Conservation (phyloP, 2,888 invertebrate genomes). For the Bruchidius siliquastri region DNA sequence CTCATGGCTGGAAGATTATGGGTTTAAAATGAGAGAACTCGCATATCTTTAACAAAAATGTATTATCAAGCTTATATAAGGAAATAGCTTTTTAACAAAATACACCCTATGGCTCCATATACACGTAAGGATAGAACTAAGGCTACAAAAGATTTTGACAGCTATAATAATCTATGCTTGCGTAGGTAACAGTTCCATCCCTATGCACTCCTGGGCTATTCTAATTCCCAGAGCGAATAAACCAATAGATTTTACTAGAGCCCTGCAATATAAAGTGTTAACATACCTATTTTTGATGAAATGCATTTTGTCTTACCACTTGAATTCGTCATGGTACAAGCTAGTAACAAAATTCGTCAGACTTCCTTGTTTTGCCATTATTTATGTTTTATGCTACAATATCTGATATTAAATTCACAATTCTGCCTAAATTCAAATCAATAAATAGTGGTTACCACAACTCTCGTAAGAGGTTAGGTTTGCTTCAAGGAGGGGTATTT, state of each 20-base stretch:
- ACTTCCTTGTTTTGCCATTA: slow-evolving; percentile 58
- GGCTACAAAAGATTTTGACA: neutral
- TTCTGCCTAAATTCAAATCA: no score
- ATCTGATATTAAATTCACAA: neutral
- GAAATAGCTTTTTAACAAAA: neutral
- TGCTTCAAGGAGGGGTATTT: no score
- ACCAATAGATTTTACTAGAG: slow-evolving; percentile 74
- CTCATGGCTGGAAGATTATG: no score
- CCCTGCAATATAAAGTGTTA: slow-evolving; percentile 53
- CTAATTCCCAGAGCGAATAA: slow-evolving; percentile 72
- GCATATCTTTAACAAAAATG: neutral
- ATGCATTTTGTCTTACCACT: slow-evolving; percentile 67
- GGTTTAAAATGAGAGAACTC: neutral
- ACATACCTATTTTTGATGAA: slow-evolving; percentile 12
- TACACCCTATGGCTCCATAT: neutral
- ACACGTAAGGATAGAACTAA: neutral
- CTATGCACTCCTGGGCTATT: slow-evolving; percentile 73
- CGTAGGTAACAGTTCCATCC: slow-evolving; percentile 70
- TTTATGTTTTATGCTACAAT: slow-evolving; percentile 22
- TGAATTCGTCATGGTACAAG: slow-evolving; percentile 71
- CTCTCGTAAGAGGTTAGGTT: no score
- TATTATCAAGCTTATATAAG: neutral
- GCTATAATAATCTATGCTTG: slow-evolving; percentile 22
- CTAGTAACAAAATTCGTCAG: slow-evolving; percentile 56
- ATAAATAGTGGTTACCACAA: no score